Conservation (phyloP, 2,797 vertebrate species). For the Emydoidea blandingii region DNA sequence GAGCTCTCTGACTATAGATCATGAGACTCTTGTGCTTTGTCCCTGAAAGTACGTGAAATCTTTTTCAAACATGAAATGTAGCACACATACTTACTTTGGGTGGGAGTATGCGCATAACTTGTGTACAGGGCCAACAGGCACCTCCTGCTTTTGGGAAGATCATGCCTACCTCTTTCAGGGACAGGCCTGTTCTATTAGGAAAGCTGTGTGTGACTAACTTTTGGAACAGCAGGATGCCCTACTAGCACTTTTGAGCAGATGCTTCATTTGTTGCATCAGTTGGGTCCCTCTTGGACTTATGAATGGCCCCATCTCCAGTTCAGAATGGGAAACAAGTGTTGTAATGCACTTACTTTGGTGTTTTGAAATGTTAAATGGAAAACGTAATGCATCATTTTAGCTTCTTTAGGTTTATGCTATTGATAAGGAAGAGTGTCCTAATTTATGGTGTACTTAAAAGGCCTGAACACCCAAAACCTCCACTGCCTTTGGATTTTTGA, state of each 20-base stretch:
- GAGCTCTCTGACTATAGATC: neutral
- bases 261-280: neutral
- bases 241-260: neutral
- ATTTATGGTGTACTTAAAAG: neutral
- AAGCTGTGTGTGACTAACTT: neutral
- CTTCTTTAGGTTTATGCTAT: neutral
- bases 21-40: neutral
- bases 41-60: neutral
- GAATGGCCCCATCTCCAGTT: neutral
- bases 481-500: neutral
- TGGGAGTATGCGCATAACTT: neutral
- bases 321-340: neutral
- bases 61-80: neutral
- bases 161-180: neutral
- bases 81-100: neutral
- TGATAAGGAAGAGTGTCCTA: neutral
- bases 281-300: neutral
- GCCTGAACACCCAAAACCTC: neutral
- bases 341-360: neutral
- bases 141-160: neutral
- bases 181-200: neutral
- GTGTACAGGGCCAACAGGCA: neutral
- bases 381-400: neutral
- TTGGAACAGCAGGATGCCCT: neutral
- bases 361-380: neutral